These are phyloP conservation scores for Pseudolaguvia tuberculata DNA, from an alignment of 2,113 vertebrate species.

Conservation along the genomic window DNA sequence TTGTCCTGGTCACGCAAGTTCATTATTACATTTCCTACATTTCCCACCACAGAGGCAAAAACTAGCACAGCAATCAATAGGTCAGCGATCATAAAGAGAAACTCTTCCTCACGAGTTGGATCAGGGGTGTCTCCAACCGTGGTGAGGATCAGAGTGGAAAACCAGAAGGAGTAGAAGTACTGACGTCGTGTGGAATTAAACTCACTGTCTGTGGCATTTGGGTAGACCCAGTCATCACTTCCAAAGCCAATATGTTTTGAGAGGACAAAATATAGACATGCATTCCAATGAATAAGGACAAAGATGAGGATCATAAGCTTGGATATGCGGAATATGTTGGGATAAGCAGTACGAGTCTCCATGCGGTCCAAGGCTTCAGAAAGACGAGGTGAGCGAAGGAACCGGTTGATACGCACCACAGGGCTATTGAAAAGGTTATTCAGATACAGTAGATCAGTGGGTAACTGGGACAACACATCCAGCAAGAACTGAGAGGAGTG, in stretches of 20 bases:
- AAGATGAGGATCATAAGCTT: conserved; percentile 85
- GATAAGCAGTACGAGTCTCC: conserved; percentile 80
- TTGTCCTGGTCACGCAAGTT: conserved; percentile 72
- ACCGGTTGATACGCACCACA: conserved; percentile 76
- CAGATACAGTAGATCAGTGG: conserved; percentile 78
- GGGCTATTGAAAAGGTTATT: conserved; percentile 65
- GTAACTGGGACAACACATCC: conserved; percentile 74
- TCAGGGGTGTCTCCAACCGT: conserved; percentile 79
- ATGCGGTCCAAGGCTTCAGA: conserved; percentile 79
- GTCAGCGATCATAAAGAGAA: conserved; percentile 80
- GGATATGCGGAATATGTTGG: conserved; percentile 79
- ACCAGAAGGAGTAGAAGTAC: conserved; percentile 90
- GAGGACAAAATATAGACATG: conserved; percentile 84
- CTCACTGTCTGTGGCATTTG: conserved; percentile 63
- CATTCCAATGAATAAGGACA: conserved; percentile 85
- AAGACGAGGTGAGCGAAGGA: conserved; percentile 72
- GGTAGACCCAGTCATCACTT: conserved; percentile 81
- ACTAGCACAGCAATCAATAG: conserved; percentile 86
- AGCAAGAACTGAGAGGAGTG: conserved; percentile 66
- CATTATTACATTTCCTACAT: conserved; percentile 77
- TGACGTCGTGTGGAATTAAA: conserved; percentile 69
- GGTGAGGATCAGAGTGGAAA: conserved; percentile 82
- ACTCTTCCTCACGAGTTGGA: conserved; percentile 73
- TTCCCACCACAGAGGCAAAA: conserved; percentile 86
- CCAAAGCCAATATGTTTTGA: conserved; percentile 79